These are phyloP conservation scores for Pithys albifrons DNA, from an alignment of 2,113 vertebrate genomes.

Conservation along the genomic window DNA sequence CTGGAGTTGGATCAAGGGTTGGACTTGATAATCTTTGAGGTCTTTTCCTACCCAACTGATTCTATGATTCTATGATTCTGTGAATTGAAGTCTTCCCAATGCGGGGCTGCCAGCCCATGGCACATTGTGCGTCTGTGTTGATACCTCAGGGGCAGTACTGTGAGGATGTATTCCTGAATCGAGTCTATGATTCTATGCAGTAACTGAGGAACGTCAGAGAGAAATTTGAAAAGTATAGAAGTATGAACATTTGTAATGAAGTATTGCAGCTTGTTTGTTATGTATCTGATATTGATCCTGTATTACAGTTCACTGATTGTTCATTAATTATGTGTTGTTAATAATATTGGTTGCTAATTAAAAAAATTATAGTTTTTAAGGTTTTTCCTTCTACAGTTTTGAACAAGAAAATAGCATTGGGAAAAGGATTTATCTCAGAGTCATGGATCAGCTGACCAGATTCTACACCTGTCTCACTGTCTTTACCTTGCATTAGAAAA, in stretches of 20 bases:
- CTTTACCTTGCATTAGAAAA: neutral
- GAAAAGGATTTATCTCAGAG: neutral
- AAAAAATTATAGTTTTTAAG: neutral
- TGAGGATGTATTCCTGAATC: no score
- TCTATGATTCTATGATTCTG: no score
- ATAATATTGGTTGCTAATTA: neutral
- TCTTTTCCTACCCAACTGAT: no score
- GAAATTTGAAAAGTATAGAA: neutral
- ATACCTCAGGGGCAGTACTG: no score
- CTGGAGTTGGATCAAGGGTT: no score
- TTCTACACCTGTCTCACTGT: neutral
- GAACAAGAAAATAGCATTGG: neutral
- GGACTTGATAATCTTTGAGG: no score
- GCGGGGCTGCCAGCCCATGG: no score
- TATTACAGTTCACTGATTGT: neutral
- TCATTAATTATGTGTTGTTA: no score
- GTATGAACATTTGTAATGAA: neutral
- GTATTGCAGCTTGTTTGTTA: neutral
- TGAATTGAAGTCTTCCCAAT: no score
- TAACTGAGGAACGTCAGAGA: neutral
- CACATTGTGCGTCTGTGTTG: no score
- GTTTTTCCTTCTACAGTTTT: neutral
- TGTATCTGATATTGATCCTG: neutral
- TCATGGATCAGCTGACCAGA: neutral
- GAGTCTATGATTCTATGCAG: no score